Evolutionary conservation across 2,888 invertebrate genomes (phyloP).

Genomic region (Acanthococcus lagerstroemiae): DNA sequence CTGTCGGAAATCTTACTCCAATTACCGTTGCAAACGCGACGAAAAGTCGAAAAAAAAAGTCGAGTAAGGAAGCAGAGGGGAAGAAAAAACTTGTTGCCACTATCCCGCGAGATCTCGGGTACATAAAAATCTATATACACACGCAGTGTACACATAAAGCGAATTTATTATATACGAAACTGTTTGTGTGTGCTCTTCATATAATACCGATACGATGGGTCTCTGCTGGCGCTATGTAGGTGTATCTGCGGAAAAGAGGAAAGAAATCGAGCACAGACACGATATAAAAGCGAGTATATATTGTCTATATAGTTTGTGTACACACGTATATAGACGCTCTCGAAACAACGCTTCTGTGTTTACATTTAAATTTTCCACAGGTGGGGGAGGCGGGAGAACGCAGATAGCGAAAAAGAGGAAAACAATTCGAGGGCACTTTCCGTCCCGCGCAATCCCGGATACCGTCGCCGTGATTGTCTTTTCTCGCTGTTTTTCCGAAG

Average conservation of each 20-base stretch:
- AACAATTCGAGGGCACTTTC: slow-evolving; percentile 15
- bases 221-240: no score
- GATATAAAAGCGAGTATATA: not conserved
- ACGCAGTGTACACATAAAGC: no score
- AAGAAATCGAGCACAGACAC: not conserved
- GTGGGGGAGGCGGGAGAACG: not conserved
- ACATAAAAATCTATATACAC: not conserved
- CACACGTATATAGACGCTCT: not conserved
- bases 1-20: no score
- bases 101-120: not conserved
- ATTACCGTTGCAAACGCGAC: no score
- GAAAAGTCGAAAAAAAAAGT: no score
- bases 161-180: slow-evolving; percentile 10
- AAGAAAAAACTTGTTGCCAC: not conserved
- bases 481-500: slow-evolving; percentile 21
- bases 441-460: slow-evolving; percentile 22
- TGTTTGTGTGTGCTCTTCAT: not conserved
- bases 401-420: slow-evolving; percentile 6
- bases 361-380: slow-evolving; percentile 29
- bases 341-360: slow-evolving; percentile 4
- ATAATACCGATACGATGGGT: not conserved
- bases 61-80: no score
- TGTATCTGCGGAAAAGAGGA: not conserved
- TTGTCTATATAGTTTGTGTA: not conserved
- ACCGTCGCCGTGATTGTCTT: slow-evolving; percentile 21